These are phyloP conservation scores for Xenotilapia leptura DNA, from an alignment of 2,113 vertebrate genomes.

Conservation along the genomic window DNA sequence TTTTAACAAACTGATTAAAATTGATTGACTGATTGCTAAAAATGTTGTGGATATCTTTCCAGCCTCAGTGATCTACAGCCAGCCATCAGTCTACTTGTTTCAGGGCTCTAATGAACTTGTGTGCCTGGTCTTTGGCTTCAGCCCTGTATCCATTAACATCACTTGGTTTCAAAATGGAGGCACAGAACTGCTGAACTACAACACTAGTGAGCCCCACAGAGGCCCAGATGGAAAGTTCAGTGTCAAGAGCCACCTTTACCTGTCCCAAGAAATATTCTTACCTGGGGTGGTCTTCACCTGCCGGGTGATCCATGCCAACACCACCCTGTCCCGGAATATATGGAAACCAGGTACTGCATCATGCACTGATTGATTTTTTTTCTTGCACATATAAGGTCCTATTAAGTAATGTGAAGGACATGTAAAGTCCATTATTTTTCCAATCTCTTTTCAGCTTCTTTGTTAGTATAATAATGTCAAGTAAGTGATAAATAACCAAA, in stretches of 20 bases:
- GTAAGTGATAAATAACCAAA: background rate
- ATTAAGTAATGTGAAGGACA: background rate
- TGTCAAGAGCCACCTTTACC: slow-evolving; percentile 47
- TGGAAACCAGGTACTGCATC: background rate
- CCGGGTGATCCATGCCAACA: background rate
- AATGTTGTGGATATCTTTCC: background rate
- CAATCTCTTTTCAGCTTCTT: background rate
- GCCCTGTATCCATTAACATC: background rate
- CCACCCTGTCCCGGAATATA: background rate
- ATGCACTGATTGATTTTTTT: background rate
- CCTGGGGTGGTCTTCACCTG: background rate
- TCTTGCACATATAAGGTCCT: background rate
- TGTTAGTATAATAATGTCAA: background rate
- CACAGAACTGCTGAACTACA: background rate
- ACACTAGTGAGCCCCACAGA: slow-evolving; percentile 20
- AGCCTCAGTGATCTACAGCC: background rate
- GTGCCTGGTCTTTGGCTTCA: background rate
- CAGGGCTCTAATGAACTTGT: background rate
- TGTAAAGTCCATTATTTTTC: background rate
- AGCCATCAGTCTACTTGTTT: background rate
- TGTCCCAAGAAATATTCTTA: background rate
- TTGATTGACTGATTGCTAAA: background rate
- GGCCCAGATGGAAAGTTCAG: slow-evolving; percentile 59
- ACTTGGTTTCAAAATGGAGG: background rate
- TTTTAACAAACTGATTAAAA: background rate